Percentiles rank a stretch among this genome's conserved stretches.
Conservation (phyloP, 2,113 vertebrate species). For the Thamnophis sirtalis region DNA sequence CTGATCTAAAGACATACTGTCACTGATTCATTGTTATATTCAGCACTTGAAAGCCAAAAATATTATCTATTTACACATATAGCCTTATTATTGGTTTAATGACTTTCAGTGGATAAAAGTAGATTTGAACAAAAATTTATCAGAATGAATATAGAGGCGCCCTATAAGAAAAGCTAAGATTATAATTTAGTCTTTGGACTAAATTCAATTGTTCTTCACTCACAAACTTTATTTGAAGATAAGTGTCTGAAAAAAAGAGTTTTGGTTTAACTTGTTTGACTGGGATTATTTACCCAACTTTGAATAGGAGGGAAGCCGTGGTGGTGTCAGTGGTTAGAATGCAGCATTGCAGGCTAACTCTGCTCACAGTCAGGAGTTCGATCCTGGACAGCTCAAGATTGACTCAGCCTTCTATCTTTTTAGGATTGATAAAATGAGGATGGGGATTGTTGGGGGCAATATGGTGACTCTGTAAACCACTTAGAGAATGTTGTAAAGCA, state of each 20-base stretch:
- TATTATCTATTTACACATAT: not conserved
- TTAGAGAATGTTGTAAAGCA: no score
- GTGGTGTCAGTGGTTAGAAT: no score
- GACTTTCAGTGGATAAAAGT: not conserved
- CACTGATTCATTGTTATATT: not conserved
- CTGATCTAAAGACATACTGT: not conserved
- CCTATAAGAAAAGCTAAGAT: not conserved
- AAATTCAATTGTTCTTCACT: not conserved
- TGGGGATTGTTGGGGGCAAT: no score
- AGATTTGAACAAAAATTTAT: not conserved
- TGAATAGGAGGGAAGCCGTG: not conserved
- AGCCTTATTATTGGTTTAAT: not conserved
- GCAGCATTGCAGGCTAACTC: no score
- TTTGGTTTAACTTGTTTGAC: not conserved
- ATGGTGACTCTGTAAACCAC: no score
- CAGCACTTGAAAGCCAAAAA: not conserved
- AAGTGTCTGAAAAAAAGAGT: not conserved
- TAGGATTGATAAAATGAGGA: no score
- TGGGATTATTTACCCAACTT: not conserved
- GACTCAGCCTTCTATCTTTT: no score
- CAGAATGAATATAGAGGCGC: not conserved
- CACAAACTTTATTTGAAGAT: not conserved
- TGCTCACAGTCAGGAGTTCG: no score
- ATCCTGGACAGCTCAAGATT: no score
- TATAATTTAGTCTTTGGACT: not conserved